Conservation (phyloP, 2,113 vertebrate genomes). For the Xerus inauris region DNA sequence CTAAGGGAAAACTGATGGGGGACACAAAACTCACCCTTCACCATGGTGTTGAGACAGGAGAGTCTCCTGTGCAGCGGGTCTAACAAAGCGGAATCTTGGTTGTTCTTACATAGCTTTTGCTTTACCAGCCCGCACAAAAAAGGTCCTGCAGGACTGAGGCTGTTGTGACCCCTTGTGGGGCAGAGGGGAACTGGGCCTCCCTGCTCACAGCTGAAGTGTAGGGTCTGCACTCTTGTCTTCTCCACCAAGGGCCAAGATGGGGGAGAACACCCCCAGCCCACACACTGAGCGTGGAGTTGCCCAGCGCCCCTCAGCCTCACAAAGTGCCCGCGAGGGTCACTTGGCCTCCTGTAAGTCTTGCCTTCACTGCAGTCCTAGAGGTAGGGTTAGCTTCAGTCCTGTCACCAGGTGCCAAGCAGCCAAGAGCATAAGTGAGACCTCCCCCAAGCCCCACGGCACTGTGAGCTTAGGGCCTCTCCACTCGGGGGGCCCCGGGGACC, state of each 20-base stretch:
- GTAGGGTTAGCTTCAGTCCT: not conserved
- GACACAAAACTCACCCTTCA: accelerated
- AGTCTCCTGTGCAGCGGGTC: not conserved
- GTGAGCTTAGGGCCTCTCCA: not conserved
- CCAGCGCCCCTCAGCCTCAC: not conserved
- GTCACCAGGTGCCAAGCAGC: not conserved
- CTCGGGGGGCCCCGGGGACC: too few relatives aligned
- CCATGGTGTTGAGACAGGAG: accelerated
- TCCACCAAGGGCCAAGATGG: not conserved
- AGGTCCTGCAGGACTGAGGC: not conserved
- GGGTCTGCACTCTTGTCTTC: not conserved
- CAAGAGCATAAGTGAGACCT: not conserved
- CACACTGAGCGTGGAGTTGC: too few relatives aligned
- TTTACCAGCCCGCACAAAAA: not conserved
- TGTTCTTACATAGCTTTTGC: not conserved
- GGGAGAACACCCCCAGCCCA: not conserved
- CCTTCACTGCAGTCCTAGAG: not conserved
- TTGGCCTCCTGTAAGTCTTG: too few relatives aligned
- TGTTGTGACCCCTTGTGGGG: not conserved
- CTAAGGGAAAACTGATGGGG: not conserved
- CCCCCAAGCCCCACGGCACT: not conserved
- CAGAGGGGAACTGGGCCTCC: not conserved
- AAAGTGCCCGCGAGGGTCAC: too few relatives aligned
- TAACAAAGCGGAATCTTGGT: not conserved
- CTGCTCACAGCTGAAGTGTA: accelerated